A percentile compares a stretch with the other conserved stretches of the same genome.
Evolutionary conservation across 2,113 vertebrate species (phyloP).

Genomic region (Protobothrops flavoviridis): DNA sequence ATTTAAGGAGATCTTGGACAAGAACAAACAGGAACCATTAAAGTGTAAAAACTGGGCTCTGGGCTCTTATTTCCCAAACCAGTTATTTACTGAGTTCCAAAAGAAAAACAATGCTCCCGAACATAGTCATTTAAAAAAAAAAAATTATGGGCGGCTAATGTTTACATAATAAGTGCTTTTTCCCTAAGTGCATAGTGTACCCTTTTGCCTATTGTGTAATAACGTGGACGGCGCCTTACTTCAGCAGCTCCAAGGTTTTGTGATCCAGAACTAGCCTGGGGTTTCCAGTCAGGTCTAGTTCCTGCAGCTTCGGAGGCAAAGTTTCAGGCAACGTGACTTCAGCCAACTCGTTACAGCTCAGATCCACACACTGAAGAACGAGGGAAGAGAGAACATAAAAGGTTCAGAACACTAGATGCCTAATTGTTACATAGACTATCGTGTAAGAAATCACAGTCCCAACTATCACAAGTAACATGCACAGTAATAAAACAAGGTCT

Average conservation of each 20-base stretch:
- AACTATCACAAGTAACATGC: background rate
- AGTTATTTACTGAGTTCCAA: background rate
- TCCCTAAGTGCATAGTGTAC: background rate
- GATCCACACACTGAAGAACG: slow-evolving; percentile 87
- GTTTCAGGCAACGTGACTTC: slow-evolving; percentile 93
- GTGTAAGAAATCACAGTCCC: background rate
- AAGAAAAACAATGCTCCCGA: background rate
- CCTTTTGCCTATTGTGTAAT: background rate
- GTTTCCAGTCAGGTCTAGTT: slow-evolving; percentile 96
- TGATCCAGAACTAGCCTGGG: slow-evolving; percentile 90
- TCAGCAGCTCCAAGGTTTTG: slow-evolving; percentile 93
- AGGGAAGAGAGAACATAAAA: slow-evolving; percentile 24
- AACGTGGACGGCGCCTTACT: slow-evolving; percentile 72
- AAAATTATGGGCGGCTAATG: background rate
- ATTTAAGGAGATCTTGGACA: background rate
- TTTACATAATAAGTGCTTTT: background rate
- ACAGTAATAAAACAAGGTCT: background rate
- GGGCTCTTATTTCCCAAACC: background rate
- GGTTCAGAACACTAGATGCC: background rate
- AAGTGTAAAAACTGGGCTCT: background rate
- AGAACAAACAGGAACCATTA: background rate
- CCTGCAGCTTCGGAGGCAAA: slow-evolving; percentile 93
- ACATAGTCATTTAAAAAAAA: background rate
- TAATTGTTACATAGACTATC: background rate
- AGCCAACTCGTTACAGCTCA: slow-evolving; percentile 94